Evolutionary conservation across 2,888 invertebrate species (phyloP), one percentile per base, ranked within the genome.

Genomic region (Poecilus cupreus): DNA sequence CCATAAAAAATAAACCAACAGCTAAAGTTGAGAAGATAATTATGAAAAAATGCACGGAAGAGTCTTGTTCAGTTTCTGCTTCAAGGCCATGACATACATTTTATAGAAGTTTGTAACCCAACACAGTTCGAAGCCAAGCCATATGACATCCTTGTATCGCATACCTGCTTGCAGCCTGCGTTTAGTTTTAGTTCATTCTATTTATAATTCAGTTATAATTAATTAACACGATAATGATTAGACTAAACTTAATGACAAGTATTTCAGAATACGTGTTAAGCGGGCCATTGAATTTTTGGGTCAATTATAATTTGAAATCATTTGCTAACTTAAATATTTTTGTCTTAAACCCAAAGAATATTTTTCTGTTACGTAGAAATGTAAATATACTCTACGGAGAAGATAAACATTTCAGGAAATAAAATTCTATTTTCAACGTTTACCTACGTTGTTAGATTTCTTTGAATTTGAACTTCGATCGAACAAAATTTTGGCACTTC

Each of bases 51-150:
- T 26, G 54, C 22, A 60, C 22, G 60, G 24, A 24, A 24, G 24
- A 24, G 16, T 16, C n/a, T 3, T 60, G 60, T 60, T 60, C 24
- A 24, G n/a, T 74, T 72, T 74, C 26, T 46, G 20, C 37, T 46
- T 76, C 54, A 76, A 76, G 76, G 76, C 32, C 57, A 76, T 76
- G 57, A 20, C 76, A 49, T 57, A 76, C 76, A 24, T 76, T 32
- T 32, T 32, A 32, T 2, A 32, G 32, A 32, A 51, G 49, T 75
- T 46, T 26, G 26, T 26, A 75, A 75, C 11, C 75, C 32, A 22
- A 26, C 24, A 11, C 13, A 51, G 24, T 10, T 8, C 32, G 11
- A 26, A 76, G 32, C 54, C n/a, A 24, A 60, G 11, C 60, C n/a
- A 24, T 26, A 60, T 18, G 60, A 60, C 60, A 60, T 60, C 0